A percentile compares a stretch with the other conserved stretches of the same genome.
These are phyloP conservation scores for Machaerirhynchus nigripectus DNA, from an alignment of 2,113 vertebrate species.

Conservation along the genomic window DNA sequence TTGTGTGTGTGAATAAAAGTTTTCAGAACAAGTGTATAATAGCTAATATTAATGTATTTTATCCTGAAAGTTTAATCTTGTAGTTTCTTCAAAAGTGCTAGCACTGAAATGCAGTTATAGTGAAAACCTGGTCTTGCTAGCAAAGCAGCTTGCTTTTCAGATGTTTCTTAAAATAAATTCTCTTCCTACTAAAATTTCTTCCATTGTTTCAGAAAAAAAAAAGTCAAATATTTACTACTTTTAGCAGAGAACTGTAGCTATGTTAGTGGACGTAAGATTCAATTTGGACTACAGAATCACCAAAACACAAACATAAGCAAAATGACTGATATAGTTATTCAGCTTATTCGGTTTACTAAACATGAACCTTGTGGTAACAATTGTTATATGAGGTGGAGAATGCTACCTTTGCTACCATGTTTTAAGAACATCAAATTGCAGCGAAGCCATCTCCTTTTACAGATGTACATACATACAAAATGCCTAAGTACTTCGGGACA, in stretches of 20 bases:
- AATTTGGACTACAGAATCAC: neutral
- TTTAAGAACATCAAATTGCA: neutral
- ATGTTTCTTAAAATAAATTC: neutral
- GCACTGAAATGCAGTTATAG: neutral
- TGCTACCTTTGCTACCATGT: neutral
- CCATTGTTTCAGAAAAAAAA: neutral
- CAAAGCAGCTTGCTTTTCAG: neutral
- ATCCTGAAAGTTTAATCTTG: neutral
- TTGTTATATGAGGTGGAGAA: neutral
- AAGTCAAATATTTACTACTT: neutral
- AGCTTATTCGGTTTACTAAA: accelerated
- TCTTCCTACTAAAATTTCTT: neutral
- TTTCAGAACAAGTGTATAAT: neutral
- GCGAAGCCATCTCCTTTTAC: neutral
- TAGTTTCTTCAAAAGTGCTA: neutral
- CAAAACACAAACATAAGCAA: neutral
- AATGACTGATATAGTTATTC: accelerated
- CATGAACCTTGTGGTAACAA: neutral
- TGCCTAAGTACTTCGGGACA: neutral
- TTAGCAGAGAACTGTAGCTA: neutral
- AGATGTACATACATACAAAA: neutral
- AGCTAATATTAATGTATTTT: neutral
- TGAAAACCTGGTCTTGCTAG: neutral
- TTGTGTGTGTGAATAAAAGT: neutral
- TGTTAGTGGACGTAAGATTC: neutral